phyloP scores from a whole-genome alignment of 2,113 vertebrate genomes.

The Seriola rivoliana region DNA sequence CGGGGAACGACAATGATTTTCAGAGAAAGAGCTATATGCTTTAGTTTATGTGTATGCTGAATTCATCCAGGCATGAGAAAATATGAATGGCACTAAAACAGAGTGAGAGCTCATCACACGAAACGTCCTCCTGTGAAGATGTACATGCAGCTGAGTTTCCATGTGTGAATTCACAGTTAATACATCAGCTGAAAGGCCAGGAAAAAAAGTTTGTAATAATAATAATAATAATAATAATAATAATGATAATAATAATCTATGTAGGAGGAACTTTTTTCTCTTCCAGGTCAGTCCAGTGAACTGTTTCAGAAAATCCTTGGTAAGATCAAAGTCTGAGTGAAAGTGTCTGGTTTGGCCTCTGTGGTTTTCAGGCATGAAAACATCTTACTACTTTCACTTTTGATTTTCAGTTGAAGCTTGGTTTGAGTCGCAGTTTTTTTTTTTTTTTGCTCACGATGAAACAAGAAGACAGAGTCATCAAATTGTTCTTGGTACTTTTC shows the following conservation, averaged over 20 bases:
- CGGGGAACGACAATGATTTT: conserved; percentile 49
- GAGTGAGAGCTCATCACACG: not conserved
- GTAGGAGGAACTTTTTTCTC: not conserved
- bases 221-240: too few species aligned
- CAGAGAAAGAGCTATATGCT: conserved; percentile 13
- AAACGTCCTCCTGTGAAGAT: not conserved
- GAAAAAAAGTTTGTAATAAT: not conserved
- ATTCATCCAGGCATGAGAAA: conserved; percentile 28
- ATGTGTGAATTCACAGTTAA: not conserved
- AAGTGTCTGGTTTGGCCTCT: not conserved
- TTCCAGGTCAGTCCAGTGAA: not conserved
- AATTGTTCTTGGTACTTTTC: not conserved
- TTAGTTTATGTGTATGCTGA: conserved; percentile 9
- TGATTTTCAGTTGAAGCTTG: not conserved
- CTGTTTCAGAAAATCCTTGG: not conserved
- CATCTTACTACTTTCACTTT: not conserved
- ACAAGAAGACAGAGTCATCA: not conserved
- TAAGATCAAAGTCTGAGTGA: not conserved
- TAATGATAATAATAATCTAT: too few species aligned
- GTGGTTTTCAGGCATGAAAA: not conserved
- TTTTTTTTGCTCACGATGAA: not conserved
- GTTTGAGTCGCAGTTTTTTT: not conserved
- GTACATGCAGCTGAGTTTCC: not conserved
- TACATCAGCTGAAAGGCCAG: not conserved
- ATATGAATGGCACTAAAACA: conserved; percentile 21